phyloP scores from a whole-genome alignment of 1,140 invertebrate genomes.

The Pseudoatta argentina region DNA sequence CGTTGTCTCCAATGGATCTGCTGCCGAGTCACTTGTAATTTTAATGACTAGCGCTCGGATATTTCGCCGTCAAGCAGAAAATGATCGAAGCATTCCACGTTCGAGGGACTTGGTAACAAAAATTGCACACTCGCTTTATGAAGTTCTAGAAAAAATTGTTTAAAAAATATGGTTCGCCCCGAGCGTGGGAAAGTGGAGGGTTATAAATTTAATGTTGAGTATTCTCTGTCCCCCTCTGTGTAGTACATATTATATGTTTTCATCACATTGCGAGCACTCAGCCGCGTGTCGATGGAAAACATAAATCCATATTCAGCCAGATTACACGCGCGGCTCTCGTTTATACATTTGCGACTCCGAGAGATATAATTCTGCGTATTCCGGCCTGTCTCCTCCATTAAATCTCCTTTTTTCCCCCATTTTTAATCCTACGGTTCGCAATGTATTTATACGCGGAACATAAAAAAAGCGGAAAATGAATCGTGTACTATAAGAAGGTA shows the following conservation, averaged over 20 bases:
- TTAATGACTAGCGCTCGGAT: constrained; percentile 14
- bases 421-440: constrained; percentile 59
- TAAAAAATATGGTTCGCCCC: constrained; percentile 7
- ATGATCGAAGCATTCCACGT: not conserved
- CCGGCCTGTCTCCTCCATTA: constrained; percentile 37
- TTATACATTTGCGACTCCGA: constrained; percentile 52
- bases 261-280: constrained; percentile 45
- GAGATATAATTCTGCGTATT: constrained; percentile 56
- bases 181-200: not conserved
- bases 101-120: not conserved
- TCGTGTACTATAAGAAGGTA: not conserved
- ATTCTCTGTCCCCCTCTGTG: not conserved
- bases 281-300: constrained; percentile 65
- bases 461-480: constrained; percentile 4
- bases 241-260: constrained; percentile 54
- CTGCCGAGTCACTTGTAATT: constrained; percentile 38
- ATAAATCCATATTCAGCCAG: constrained; percentile 74
- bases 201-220: constrained; percentile 51
- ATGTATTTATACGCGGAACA: constrained; percentile 26
- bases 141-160: constrained; percentile 8
- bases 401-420: constrained; percentile 6
- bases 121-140: not conserved
- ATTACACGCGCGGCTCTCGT: constrained; percentile 69
- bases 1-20: not conserved
- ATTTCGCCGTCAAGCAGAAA: not conserved